Evolutionary conservation across 1,140 invertebrate genomes (phyloP), one percentile per base, ranked within the genome.

Genomic region (Choristoneura fumiferana): DNA sequence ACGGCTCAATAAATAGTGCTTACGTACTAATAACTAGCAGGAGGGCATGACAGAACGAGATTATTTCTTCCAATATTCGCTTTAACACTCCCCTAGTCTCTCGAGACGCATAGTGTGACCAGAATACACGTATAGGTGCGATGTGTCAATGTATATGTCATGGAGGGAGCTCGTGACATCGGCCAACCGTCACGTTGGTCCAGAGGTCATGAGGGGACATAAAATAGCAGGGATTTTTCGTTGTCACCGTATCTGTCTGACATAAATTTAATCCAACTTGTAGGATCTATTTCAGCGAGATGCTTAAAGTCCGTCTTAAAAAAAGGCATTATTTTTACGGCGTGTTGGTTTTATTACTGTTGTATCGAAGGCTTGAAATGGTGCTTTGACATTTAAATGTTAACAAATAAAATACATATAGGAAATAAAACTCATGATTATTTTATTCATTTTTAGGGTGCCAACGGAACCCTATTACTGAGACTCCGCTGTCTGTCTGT

Each of bases 181-280:
- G 43, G n/a, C 40, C 10, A 17, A 33, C 43, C 12, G 43, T 13
- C 43, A 49, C 43, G 43, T 49, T 49, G 18, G 43, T 12, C n/a
- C 43, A 49, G 43, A 17, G 43, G 43, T 49, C 43, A 22, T 49
- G 43, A n/a, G 22, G 43, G 43, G 43, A 49, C 43, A 49, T 49
- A 49, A 49, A 49, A 49, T 49, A 49, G 43, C 43, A 33, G 43
- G 18, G 43, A 49, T 49, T 49, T n/a, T 49, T 49, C 29, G 43
- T 17, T 49, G 43, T 33, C 22, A 29, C 22, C 43, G n/a, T 49
- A 49, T 49, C 43, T 49, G 43, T 49, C 22, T 18, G n/a, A 49
- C 43, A 49, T 49, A 49, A 49, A 49, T 49, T 49, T 49, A 49
- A 49, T 49, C 22, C 43, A 49, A 49, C 43, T 49, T 49, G 43